Evolutionary conservation across 2,888 invertebrate species (phyloP).

Genomic region (Drosophila mettleri): DNA sequence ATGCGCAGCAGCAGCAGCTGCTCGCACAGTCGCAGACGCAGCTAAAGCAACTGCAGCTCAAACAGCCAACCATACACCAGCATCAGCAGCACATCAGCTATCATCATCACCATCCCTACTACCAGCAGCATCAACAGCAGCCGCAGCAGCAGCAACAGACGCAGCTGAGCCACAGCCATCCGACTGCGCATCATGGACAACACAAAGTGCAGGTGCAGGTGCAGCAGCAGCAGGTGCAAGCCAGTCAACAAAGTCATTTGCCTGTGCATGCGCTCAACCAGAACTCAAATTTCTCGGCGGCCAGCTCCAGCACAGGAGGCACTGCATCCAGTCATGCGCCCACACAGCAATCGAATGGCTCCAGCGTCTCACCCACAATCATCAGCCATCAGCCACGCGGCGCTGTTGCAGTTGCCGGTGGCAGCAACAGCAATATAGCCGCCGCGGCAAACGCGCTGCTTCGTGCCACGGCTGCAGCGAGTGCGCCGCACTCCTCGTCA

Average conservation of each 20-base stretch:
- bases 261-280: constrained; percentile 82
- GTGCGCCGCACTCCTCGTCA: constrained; percentile 22
- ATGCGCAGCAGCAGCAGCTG: constrained; percentile 65
- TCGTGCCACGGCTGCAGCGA: constrained; percentile 63
- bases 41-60: constrained; percentile 80
- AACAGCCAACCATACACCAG: constrained; percentile 82
- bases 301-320: constrained; percentile 82
- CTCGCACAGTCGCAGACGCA: constrained; percentile 81
- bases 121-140: constrained; percentile 66
- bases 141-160: constrained; percentile 17
- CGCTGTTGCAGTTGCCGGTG: constrained; percentile 35
- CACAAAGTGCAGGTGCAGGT: constrained; percentile 38
- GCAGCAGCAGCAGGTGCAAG: constrained; percentile 32
- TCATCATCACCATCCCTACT: constrained; percentile 81
- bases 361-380: constrained; percentile 81
- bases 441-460: constrained; percentile 72
- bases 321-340: constrained; percentile 83
- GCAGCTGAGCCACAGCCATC: constrained; percentile 52
- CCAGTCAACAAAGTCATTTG: constrained; percentile 57
- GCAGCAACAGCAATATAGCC: constrained; percentile 66
- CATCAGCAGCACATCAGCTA: constrained; percentile 78
- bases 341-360: constrained; percentile 82
- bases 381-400: constrained; percentile 54
- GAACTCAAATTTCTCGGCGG: constrained; percentile 82
- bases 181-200: constrained; percentile 37